A percentile compares a stretch with the other conserved stretches of the same genome.
These are phyloP conservation scores for Opisthocomus hoazin DNA, from an alignment of 2,113 vertebrate genomes.

Conservation along the genomic window DNA sequence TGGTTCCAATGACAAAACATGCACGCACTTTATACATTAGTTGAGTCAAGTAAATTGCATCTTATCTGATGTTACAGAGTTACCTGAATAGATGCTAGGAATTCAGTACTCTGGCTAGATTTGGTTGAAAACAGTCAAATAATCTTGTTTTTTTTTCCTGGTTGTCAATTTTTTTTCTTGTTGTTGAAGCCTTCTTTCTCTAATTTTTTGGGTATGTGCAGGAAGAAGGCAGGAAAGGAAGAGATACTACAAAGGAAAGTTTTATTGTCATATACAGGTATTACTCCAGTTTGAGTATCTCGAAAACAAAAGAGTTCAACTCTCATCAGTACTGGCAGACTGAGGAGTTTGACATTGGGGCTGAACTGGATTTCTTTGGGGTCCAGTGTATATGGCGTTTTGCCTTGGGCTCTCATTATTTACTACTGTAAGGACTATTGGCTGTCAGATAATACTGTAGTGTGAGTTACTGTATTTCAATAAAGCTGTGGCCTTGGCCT, in stretches of 20 bases:
- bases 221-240: not conserved
- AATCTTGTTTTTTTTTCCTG: not conserved
- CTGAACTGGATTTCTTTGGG: not conserved
- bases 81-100: not conserved
- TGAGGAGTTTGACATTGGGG: not conserved
- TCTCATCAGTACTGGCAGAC: not conserved
- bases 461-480: conserved; percentile 39
- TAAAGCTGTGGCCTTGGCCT: conserved; percentile 43
- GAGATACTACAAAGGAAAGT: not conserved
- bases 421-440: conserved; percentile 2
- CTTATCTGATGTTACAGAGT: not conserved
- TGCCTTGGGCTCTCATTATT: conserved; percentile 24
- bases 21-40: rapidly evolving
- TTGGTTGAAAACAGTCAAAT: not conserved
- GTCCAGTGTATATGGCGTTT: not conserved
- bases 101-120: not conserved
- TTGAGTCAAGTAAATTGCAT: not conserved
- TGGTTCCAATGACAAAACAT: not conserved
- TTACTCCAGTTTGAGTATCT: not conserved
- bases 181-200: not conserved
- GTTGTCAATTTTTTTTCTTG: not conserved
- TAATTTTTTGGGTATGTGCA: not conserved
- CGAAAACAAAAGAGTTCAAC: not conserved
- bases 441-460: conserved; percentile 22
- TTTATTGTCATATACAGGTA: not conserved